A percentile compares a stretch with the other conserved stretches of the same genome.
These are phyloP conservation scores for Herpailurus yagouaroundi DNA, from an alignment of 2,113 vertebrate genomes.

Conservation along the genomic window DNA sequence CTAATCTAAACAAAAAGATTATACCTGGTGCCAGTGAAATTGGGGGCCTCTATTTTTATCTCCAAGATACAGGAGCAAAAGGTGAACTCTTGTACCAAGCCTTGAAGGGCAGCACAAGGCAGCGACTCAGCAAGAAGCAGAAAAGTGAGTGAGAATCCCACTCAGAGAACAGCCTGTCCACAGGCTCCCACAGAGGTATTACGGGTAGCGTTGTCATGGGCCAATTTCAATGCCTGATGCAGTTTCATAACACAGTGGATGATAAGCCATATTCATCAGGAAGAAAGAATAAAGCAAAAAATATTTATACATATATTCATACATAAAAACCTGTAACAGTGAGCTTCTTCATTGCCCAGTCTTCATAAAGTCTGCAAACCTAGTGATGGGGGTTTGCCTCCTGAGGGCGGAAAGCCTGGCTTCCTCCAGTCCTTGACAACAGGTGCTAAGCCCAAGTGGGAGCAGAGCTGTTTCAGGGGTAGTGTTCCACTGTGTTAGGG, in stretches of 20 bases:
- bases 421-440: neutral
- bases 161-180: neutral
- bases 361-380: neutral
- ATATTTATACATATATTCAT: neutral
- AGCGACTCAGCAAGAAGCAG: neutral
- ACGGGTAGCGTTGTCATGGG: neutral
- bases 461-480: neutral
- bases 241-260: neutral
- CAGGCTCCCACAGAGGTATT: neutral
- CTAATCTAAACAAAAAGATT: neutral
- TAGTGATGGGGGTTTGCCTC: neutral
- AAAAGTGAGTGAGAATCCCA: neutral
- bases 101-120: neutral
- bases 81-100: neutral
- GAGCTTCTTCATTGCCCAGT: neutral
- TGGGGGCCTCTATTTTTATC: neutral
- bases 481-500: neutral
- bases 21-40: neutral
- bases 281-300: neutral
- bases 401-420: neutral
- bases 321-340: neutral
- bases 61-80: neutral
- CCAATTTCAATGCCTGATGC: neutral
- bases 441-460: neutral
- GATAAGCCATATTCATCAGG: neutral